Conservation (phyloP, 2,113 vertebrate species). For the Platycercus adscitus region DNA sequence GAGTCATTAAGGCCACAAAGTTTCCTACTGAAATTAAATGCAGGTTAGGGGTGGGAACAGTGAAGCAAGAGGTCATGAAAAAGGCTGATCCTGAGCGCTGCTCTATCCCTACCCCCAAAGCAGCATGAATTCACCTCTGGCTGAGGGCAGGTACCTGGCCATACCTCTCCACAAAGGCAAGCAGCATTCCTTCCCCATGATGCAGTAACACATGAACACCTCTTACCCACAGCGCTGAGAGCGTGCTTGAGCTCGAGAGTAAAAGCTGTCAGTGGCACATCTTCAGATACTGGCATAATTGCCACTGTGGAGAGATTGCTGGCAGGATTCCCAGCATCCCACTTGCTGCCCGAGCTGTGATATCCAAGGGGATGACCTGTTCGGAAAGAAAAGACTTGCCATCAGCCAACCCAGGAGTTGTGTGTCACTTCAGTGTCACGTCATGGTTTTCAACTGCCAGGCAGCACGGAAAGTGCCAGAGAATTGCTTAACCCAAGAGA, state of each 20-base stretch:
- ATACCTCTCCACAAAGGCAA: fast-evolving
- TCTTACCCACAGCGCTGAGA: conserved; percentile 86
- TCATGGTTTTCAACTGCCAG: background rate
- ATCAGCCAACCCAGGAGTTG: background rate
- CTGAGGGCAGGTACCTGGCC: background rate
- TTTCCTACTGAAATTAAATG: background rate
- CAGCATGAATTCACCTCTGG: background rate
- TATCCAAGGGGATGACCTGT: conserved; percentile 83
- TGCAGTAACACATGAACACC: fast-evolving
- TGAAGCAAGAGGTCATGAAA: background rate
- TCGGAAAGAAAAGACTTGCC: background rate
- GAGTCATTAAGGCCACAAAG: background rate
- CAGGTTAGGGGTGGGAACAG: fast-evolving
- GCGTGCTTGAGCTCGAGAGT: conserved; percentile 92
- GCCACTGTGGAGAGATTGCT: conserved; percentile 92
- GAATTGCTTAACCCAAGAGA: background rate
- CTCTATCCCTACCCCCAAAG: fast-evolving
- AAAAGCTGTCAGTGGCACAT: conserved; percentile 90
- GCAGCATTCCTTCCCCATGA: background rate
- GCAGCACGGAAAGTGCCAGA: background rate
- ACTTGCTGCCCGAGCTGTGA: conserved; percentile 81
- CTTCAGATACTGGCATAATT: conserved; percentile 90
- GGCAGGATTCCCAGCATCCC: conserved; percentile 87
- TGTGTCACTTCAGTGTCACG: background rate
- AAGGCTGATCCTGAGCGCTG: background rate